phyloP scores from a whole-genome alignment of 2,797 vertebrate genomes.

The Danio choprae region DNA sequence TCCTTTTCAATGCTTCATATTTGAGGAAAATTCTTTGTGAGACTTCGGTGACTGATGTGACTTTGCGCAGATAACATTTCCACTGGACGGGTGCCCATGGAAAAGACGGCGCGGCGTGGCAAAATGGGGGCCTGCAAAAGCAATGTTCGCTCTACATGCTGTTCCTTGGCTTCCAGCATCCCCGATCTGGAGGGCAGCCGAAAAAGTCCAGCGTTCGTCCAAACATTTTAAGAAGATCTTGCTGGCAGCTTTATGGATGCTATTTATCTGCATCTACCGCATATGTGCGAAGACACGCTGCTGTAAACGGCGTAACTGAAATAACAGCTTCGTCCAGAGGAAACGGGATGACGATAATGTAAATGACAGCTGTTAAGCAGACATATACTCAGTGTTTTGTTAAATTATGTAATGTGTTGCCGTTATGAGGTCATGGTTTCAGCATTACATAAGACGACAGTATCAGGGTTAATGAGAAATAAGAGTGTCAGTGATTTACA shows the following conservation, averaged over 20 bases:
- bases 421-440: constrained; percentile 28
- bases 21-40: constrained; percentile 20
- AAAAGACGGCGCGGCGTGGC: background rate
- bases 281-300: constrained; percentile 3
- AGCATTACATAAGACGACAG: constrained; percentile 21
- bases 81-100: constrained; percentile 25
- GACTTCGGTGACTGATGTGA: constrained; percentile 37
- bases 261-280: constrained; percentile 43
- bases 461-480: constrained; percentile 24
- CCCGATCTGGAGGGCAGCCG: constrained; percentile 15
- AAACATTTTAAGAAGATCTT: constrained; percentile 49
- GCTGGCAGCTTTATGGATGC: constrained; percentile 43
- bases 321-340: constrained; percentile 25
- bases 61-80: constrained; percentile 43
- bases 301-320: constrained; percentile 47
- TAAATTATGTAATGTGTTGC: constrained; percentile 34
- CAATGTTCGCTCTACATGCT: constrained; percentile 27
- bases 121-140: constrained; percentile 26
- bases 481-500: background rate
- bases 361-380: constrained; percentile 38
- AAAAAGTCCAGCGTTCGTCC: constrained; percentile 15
- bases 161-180: constrained; percentile 25
- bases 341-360: constrained; percentile 27
- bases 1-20: constrained; percentile 24
- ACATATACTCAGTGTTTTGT: constrained; percentile 35